Conservation (phyloP, 2,113 vertebrate genomes). For the Tenrec ecaudatus region DNA sequence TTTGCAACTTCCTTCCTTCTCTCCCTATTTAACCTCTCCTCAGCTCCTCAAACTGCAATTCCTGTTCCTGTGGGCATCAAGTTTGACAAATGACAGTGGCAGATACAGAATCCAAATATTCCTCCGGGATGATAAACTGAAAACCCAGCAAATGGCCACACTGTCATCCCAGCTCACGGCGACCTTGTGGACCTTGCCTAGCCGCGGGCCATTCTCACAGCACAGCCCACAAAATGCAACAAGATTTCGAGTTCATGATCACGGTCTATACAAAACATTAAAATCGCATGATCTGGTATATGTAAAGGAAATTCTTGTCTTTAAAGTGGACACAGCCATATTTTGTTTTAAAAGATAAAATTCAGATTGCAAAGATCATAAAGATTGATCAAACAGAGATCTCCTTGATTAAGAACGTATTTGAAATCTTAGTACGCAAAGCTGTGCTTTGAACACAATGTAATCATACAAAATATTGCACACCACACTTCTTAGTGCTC, state of each 20-base stretch:
- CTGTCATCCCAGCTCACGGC: background rate
- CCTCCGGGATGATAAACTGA: conserved; percentile 43
- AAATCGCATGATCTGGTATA: conserved; percentile 72
- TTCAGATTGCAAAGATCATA: conserved; percentile 71
- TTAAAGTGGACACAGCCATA: conserved; percentile 64
- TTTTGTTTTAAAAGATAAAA: conserved; percentile 49
- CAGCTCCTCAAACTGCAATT: conserved; percentile 63
- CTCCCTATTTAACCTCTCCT: conserved; percentile 30
- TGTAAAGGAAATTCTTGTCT: conserved; percentile 42
- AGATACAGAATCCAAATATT: conserved; percentile 73
- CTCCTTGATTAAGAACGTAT: conserved; percentile 78
- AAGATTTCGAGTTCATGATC: conserved; percentile 35
- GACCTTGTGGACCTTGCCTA: background rate
- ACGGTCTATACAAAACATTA: conserved; percentile 19
- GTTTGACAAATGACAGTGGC: conserved; percentile 89
- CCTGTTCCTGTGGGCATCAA: conserved; percentile 84
- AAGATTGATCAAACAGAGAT: conserved; percentile 79
- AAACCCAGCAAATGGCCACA: conserved; percentile 27
- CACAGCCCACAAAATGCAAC: background rate
- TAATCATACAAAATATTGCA: conserved; percentile 85
- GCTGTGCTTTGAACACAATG: conserved; percentile 71
- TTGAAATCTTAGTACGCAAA: conserved; percentile 77
- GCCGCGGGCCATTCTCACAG: background rate
- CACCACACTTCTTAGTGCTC: conserved; percentile 74
- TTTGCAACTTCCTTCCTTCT: conserved; percentile 70